Percentiles rank a stretch among this genome's conserved stretches.
These are phyloP conservation scores for Tetragonula carbonaria DNA, from an alignment of 2,888 invertebrate species.

Conservation along the genomic window DNA sequence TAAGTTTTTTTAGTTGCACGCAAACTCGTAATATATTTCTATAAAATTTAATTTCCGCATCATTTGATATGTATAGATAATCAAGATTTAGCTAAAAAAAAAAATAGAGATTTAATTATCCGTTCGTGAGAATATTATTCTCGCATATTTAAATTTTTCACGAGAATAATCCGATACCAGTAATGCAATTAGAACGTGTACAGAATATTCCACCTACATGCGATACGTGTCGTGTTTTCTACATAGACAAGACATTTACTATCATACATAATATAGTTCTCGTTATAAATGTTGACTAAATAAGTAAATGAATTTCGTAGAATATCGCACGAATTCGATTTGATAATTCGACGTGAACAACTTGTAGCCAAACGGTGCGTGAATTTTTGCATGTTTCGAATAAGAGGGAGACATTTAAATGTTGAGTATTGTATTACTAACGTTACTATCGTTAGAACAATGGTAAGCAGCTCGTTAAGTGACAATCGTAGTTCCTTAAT, in stretches of 20 bases:
- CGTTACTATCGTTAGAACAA: conserved; percentile 1
- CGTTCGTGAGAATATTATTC: background rate
- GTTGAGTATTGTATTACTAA: background rate
- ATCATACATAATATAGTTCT: background rate
- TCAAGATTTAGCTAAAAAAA: background rate
- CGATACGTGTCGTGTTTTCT: conserved; percentile 28
- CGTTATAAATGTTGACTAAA: conserved; percentile 10
- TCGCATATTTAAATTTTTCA: too few relatives aligned
- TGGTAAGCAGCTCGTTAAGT: conserved; percentile 7
- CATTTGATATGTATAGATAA: background rate
- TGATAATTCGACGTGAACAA: background rate
- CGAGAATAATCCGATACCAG: background rate
- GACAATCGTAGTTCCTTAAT: conserved; percentile 14
- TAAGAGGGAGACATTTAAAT: conserved; percentile 6
- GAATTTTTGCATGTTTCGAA: background rate
- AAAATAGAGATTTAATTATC: background rate
- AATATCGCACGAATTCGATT: background rate
- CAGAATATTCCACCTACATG: conserved; percentile 31
- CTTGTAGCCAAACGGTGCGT: too few relatives aligned
- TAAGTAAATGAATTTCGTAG: background rate
- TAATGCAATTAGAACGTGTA: conserved; percentile 41
- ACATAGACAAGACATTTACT: background rate
- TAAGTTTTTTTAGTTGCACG: too few relatives aligned
- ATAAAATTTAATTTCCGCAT: background rate
- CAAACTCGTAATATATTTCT: background rate